A percentile compares a stretch with the other conserved stretches of the same genome.
phyloP scores from a whole-genome alignment of 2,888 invertebrate species.

The Cephus rjabovi region DNA sequence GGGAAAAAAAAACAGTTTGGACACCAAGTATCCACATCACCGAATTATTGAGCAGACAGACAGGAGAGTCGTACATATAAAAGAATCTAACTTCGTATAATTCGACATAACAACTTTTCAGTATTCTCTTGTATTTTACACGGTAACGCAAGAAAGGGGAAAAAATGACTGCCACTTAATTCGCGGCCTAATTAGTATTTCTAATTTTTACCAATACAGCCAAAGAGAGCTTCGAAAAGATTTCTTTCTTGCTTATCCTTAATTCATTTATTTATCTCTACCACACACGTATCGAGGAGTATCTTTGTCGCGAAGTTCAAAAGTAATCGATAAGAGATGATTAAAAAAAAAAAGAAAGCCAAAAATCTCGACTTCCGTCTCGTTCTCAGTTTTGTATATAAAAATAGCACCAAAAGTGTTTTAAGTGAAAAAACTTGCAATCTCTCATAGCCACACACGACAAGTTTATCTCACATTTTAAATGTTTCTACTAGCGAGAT shows the following conservation, averaged over 20 bases:
- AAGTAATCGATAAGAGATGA: slow-evolving; percentile 1
- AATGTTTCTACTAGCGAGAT: not conserved
- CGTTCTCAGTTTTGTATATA: slow-evolving; percentile 31
- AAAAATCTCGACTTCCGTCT: slow-evolving; percentile 17
- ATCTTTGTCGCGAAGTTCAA: not conserved
- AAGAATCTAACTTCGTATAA: slow-evolving; percentile 25
- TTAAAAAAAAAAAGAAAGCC: slow-evolving; percentile 38
- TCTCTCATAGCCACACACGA: not conserved
- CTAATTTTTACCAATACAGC: not conserved
- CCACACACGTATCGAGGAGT: not conserved
- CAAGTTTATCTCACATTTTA: not conserved
- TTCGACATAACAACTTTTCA: slow-evolving; percentile 21
- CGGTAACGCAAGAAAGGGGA: not conserved
- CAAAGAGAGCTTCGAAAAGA: slow-evolving; percentile 1
- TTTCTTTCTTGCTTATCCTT: slow-evolving; percentile 11
- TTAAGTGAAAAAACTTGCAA: not conserved
- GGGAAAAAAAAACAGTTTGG: slow-evolving; percentile 17
- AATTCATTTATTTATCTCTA: not conserved
- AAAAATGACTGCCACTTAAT: not conserved
- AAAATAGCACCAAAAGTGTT: slow-evolving; percentile 43
- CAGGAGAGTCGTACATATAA: slow-evolving; percentile 21
- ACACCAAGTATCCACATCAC: slow-evolving; percentile 1
- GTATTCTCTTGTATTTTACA: not conserved
- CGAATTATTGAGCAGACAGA: slow-evolving; percentile 38
- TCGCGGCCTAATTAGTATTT: not conserved